Evolutionary conservation across 2,797 vertebrate genomes (phyloP).

Genomic region (Agapornis canus): DNA sequence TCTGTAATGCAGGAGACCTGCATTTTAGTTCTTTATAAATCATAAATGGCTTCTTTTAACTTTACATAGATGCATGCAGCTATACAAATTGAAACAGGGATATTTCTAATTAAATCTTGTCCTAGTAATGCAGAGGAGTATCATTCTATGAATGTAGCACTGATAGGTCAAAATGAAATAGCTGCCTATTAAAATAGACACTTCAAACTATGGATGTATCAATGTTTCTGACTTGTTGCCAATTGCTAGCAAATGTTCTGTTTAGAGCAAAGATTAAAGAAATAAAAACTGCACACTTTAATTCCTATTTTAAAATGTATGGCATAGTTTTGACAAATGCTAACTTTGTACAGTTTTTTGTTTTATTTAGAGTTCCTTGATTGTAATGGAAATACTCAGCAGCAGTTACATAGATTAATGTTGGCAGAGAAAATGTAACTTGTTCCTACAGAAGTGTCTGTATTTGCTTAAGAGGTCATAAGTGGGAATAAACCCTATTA

Average conservation of each 20-base stretch:
- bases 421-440: not conserved
- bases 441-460: not conserved
- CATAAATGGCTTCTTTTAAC: not conserved
- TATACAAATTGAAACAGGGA: not conserved
- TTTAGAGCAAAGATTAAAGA: not conserved
- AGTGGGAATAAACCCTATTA: not conserved
- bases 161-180: not conserved
- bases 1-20: not conserved
- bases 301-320: not conserved
- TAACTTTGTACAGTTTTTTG: not conserved
- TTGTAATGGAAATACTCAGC: not conserved
- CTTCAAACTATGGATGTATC: not conserved
- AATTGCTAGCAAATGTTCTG: not conserved
- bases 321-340: not conserved
- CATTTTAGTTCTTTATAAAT: not conserved
- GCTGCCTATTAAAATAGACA: not conserved
- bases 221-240: not conserved
- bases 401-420: not conserved
- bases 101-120: not conserved
- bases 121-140: not conserved
- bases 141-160: not conserved
- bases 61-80: not conserved
- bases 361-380: not conserved
- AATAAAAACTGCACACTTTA: not conserved
- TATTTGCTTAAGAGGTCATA: not conserved